Conservation (phyloP, 2,888 invertebrate genomes). For the Invenusta paracnida region DNA sequence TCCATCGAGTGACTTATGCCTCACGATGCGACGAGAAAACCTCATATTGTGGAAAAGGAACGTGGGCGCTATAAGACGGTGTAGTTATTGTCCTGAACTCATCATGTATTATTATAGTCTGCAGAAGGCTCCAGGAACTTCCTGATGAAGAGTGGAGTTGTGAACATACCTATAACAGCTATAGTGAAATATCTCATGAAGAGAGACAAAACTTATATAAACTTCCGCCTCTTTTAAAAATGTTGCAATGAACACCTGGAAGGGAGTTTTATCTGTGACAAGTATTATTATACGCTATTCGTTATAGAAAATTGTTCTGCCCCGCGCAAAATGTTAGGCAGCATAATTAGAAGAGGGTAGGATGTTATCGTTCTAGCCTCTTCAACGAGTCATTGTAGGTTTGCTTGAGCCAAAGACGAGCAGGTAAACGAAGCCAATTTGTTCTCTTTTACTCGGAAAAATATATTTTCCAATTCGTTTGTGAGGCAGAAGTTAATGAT, state of each 20-base stretch:
- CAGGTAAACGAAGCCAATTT: constrained; percentile 31
- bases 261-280: not conserved
- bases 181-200: not conserved
- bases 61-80: no score
- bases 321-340: not conserved
- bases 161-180: no score
- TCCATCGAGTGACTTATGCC: constrained; percentile 5
- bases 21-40: not conserved
- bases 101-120: not conserved
- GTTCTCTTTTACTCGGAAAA: not conserved
- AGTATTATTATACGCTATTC: no score
- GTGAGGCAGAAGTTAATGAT: constrained; percentile 15
- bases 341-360: not conserved
- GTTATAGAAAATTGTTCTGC: not conserved
- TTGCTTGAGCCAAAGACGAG: not conserved
- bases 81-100: no score
- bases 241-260: not conserved
- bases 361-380: constrained; percentile 4
- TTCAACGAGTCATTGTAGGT: constrained; percentile 5
- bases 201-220: constrained; percentile 1
- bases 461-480: constrained; percentile 18
- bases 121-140: not conserved
- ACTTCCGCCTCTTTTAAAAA: constrained; percentile 10
- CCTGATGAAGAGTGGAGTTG: not conserved
- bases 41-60: no score